Base-by-base conservation (phyloP, 2,797 vertebrate species). In the Muscicapa comitata region DNA sequence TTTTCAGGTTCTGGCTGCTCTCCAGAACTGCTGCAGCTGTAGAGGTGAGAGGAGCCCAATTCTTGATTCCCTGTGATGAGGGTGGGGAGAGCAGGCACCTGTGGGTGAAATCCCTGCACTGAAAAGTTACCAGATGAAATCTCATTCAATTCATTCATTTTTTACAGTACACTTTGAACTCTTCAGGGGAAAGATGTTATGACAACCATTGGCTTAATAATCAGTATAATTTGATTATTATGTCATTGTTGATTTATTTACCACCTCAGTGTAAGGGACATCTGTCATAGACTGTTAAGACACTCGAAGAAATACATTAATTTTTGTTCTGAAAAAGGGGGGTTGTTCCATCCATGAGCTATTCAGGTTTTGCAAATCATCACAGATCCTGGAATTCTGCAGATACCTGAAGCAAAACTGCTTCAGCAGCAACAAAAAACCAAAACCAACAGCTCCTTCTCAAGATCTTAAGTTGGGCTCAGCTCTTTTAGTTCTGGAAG, bases 1-100 rank as follows among this genome's bases (percentile, higher is more conserved):
- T 91, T 87, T 98, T 65, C 97, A 95, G 75, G 96, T 97, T 66
- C 92, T 98, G 42, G 94, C 84, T 85, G 96, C 95, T 10, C 96
- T 82, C 98, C 98, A 1, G 98, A 98, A 40, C 98, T 19, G 98
- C 97, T 28, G 98, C 98, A 75, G 98, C 98, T 72, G 94, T 98
- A 10, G 97, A 98, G 98, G 98, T 98, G 93, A 95, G 26, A 15
- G 4, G 35, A 33, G 5, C 4, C 73, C 37, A 45, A 13, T 35
- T 68, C 28, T 37, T 11, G 43, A 54, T 45, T 43, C 13, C 63
- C 28, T 24, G 43, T 29, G 38, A 18, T 48, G 20, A 71, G 43
- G 17, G 11, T 75, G 55, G 45, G 42, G 37, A 93, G 8, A 72
- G 4, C 54, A 88, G 54, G 13, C 33, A 67, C 26, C 58, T 63